Evolutionary conservation across 2,113 vertebrate genomes (phyloP).

Genomic region (Actenoides hombroni): DNA sequence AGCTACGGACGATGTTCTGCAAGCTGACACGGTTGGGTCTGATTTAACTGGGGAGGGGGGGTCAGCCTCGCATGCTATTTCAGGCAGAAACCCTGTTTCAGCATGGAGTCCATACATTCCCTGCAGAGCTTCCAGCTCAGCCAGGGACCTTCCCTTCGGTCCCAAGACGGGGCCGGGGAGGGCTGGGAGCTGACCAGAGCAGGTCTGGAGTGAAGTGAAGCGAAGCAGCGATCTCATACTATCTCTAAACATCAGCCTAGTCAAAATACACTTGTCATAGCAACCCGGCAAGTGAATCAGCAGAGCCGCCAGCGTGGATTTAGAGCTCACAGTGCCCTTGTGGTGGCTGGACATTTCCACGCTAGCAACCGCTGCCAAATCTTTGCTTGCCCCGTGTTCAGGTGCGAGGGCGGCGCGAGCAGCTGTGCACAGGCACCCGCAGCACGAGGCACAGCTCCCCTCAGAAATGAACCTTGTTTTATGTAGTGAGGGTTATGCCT

Average conservation of each 20-base stretch:
- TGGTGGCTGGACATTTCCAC: not conserved
- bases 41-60: not conserved
- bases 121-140: not conserved
- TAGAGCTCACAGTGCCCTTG: fast-evolving
- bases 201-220: not conserved
- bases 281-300: not conserved
- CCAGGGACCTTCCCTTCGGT: not conserved
- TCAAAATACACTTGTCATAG: not conserved
- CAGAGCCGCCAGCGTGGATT: not conserved
- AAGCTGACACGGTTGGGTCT: fast-evolving
- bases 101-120: not conserved
- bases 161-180: not conserved
- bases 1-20: fast-evolving
- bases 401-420: not conserved
- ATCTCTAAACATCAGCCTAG: not conserved
- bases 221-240: fast-evolving
- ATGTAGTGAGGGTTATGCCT: not conserved
- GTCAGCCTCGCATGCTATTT: not conserved
- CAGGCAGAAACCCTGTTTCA: not conserved
- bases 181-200: not conserved
- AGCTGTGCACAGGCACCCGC: fast-evolving
- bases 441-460: fast-evolving
- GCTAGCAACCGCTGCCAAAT: fast-evolving
- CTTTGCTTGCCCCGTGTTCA: not conserved
- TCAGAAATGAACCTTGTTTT: fast-evolving